Conservation (phyloP, 2,797 vertebrate species). For the Acropternis orthonyx region DNA sequence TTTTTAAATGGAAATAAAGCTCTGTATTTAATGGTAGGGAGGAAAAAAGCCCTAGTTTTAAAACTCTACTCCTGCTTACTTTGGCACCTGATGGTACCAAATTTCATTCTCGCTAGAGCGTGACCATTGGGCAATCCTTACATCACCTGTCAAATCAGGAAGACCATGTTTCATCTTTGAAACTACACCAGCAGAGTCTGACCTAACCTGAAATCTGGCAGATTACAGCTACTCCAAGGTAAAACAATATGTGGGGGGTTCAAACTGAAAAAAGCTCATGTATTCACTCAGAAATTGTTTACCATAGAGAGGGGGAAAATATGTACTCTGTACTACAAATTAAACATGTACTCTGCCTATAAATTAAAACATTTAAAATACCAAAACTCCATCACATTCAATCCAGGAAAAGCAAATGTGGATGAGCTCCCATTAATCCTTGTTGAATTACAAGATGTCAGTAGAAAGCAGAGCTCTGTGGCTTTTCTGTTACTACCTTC, state of each 20-base stretch:
- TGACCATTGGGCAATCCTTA: neutral
- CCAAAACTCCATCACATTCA: neutral
- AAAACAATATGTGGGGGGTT: neutral
- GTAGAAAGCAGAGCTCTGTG: neutral
- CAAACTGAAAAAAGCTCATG: neutral
- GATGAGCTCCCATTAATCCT: neutral
- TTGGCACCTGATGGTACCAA: neutral
- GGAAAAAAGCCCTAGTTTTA: neutral
- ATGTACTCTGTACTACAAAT: neutral
- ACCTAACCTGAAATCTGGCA: neutral
- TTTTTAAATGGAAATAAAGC: neutral
- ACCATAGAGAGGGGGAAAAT: fast-evolving
- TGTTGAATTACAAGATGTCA: neutral
- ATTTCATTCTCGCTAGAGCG: neutral
- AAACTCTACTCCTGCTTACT: neutral
- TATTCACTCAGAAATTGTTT: neutral
- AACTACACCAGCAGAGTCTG: neutral
- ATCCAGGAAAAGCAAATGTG: neutral
- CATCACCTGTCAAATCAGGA: neutral
- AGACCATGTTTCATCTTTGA: neutral
- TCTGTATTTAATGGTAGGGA: neutral
- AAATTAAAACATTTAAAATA: neutral
- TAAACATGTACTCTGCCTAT: neutral
- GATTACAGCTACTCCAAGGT: neutral
- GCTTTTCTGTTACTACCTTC: neutral